These are phyloP conservation scores for Rallus crepitans DNA, from an alignment of 2,797 vertebrate species.

Conservation along the genomic window DNA sequence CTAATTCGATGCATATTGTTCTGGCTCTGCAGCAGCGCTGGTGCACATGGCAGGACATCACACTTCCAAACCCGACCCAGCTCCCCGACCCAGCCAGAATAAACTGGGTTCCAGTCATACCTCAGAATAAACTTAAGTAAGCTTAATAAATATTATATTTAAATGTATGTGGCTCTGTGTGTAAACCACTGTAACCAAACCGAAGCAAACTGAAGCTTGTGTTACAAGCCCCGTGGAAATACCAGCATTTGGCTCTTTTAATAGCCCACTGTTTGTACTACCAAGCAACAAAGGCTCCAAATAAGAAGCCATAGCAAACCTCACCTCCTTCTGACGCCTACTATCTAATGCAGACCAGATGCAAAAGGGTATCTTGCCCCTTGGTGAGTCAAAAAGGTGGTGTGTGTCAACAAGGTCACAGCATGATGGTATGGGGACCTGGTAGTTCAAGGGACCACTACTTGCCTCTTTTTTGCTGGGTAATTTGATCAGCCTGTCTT, in stretches of 20 bases:
- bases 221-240: conserved; percentile 23
- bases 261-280: conserved; percentile 54
- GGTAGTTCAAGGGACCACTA: background rate
- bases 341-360: conserved; percentile 59
- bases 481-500: background rate
- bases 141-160: conserved; percentile 64
- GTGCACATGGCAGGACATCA: conserved; percentile 42
- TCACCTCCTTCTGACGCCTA: conserved; percentile 22
- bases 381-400: background rate
- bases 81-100: conserved; percentile 30
- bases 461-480: background rate
- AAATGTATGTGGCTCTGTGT: conserved; percentile 27
- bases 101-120: conserved; percentile 50
- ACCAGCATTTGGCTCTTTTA: conserved; percentile 44
- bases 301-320: conserved; percentile 37
- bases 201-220: conserved; percentile 33
- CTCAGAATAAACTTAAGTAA: conserved; percentile 51
- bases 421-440: fast-evolving
- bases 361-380: background rate
- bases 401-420: background rate
- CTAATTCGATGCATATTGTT: conserved; percentile 31
- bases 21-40: background rate
- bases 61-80: background rate
- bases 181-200: conserved; percentile 49
- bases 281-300: conserved; percentile 40